These are phyloP conservation scores for Bombyx mori DNA, from an alignment of 1,140 invertebrate species.

Conservation along the genomic window DNA sequence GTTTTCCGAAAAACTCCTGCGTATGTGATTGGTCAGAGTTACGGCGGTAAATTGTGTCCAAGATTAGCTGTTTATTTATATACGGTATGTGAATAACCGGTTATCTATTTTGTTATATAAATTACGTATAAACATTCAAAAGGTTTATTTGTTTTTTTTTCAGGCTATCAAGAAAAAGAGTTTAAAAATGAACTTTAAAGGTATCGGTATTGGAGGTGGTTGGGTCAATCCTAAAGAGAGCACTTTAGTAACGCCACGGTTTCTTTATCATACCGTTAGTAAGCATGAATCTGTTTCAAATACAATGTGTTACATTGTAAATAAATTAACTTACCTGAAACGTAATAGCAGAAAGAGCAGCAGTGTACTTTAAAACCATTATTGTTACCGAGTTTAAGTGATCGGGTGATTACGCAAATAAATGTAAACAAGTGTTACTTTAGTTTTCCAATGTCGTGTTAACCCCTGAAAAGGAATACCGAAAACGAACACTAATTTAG, in stretches of 20 bases:
- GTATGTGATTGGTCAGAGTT: slow-evolving; percentile 80
- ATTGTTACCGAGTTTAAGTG: too few relatives aligned
- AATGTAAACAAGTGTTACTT: too few relatives aligned
- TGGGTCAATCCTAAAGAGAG: slow-evolving; percentile 79
- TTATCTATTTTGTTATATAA: not conserved
- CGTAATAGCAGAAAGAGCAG: too few relatives aligned
- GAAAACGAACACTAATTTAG: not conserved
- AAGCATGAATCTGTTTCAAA: not conserved
- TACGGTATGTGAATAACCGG: slow-evolving; percentile 26
- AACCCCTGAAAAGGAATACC: too few relatives aligned
- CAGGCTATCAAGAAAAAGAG: slow-evolving; percentile 74
- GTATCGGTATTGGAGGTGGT: slow-evolving; percentile 81
- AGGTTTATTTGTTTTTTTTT: slow-evolving; percentile 2
- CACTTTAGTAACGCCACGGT: slow-evolving; percentile 33
- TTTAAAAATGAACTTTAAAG: slow-evolving; percentile 79
- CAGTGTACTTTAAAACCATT: too few relatives aligned
- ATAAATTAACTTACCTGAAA: too few relatives aligned
- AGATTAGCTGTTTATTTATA: slow-evolving; percentile 72
- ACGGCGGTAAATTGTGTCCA: slow-evolving; percentile 80
- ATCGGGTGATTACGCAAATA: too few relatives aligned
- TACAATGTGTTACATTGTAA: not conserved
- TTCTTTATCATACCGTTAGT: slow-evolving; percentile 44
- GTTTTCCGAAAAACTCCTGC: slow-evolving; percentile 75
- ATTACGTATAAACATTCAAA: not conserved
- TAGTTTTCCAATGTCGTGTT: too few relatives aligned